These are phyloP conservation scores for Frieseomelitta varia DNA, from an alignment of 1,140 invertebrate genomes.

Conservation along the genomic window DNA sequence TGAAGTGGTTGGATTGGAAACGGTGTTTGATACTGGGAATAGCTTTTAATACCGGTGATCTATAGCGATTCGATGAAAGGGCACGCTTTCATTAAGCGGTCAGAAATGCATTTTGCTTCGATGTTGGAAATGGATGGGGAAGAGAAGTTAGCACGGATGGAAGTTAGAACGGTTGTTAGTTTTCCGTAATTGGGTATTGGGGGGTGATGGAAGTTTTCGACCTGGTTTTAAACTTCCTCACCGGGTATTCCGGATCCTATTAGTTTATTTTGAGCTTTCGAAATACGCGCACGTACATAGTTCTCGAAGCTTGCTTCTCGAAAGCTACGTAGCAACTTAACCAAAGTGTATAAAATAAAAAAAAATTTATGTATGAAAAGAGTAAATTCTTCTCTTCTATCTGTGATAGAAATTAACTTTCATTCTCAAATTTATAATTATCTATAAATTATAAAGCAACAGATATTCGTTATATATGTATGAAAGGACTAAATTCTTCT, in stretches of 20 bases:
- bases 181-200: background rate
- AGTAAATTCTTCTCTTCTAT: background rate
- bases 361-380: background rate
- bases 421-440: too few relatives aligned
- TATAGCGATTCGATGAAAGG: background rate
- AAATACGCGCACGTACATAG: background rate
- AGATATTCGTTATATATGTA: too few relatives aligned
- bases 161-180: constrained; percentile 2
- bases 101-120: background rate
- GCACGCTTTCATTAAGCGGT: constrained; percentile 6
- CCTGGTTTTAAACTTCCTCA: background rate
- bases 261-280: background rate
- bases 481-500: too few relatives aligned
- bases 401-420: too few relatives aligned
- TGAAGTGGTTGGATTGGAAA: background rate
- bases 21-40: background rate
- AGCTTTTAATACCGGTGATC: background rate
- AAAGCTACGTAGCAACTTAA: background rate
- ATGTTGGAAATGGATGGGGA: rapidly evolving
- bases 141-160: background rate
- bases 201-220: background rate
- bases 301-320: background rate
- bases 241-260: background rate
- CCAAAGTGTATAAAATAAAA: too few relatives aligned
- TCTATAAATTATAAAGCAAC: too few relatives aligned